phyloP scores from a whole-genome alignment of 1,140 invertebrate genomes.

The Linepithema humile region DNA sequence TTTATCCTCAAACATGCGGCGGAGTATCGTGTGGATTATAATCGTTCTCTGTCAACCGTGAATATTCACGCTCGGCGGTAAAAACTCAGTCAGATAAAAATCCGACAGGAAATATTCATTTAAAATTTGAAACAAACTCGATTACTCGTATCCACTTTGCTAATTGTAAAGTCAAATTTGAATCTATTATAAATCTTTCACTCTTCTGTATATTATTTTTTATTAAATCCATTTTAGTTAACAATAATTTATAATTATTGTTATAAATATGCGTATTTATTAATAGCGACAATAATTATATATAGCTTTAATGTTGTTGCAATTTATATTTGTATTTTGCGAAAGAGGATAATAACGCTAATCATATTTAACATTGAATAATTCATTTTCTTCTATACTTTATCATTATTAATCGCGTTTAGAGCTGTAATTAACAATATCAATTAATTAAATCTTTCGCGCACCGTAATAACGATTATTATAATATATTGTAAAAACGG shows the following conservation, averaged over 20 bases:
- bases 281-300: conserved; percentile 26
- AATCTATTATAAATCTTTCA: conserved; percentile 36
- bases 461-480: not conserved
- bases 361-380: conserved; percentile 48
- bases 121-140: conserved; percentile 18
- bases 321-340: conserved; percentile 30
- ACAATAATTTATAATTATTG: not conserved
- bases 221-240: not conserved
- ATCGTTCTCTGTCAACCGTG: conserved; percentile 58
- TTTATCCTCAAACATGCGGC: conserved; percentile 61
- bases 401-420: conserved; percentile 17
- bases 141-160: not conserved
- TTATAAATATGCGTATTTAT: not conserved
- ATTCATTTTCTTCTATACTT: conserved; percentile 13
- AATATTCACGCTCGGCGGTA: too few relatives aligned
- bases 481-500: not conserved
- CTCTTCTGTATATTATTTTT: not conserved
- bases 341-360: conserved; percentile 32
- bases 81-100: conserved; percentile 37
- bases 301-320: conserved; percentile 15
- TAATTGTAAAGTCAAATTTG: conserved; percentile 47
- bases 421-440: conserved; percentile 1
- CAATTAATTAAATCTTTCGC: conserved; percentile 6
- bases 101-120: conserved; percentile 26
- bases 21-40: conserved; percentile 62